phyloP scores from a whole-genome alignment of 2,888 invertebrate species.

The Sicus ferrugineus region DNA sequence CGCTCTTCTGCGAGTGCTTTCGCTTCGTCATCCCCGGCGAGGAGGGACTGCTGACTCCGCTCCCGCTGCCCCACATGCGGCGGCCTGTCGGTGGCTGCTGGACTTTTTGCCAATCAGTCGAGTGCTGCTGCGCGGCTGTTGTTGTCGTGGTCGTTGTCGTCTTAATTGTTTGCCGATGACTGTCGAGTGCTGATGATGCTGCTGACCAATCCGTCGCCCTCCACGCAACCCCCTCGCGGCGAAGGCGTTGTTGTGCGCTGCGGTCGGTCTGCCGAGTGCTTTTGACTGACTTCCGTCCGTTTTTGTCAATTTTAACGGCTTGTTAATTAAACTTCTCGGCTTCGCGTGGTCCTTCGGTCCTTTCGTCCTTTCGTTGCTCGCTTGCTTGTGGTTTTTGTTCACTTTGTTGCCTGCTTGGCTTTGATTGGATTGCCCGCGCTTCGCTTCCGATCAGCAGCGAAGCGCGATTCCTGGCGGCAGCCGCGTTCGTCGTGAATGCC shows the following conservation, averaged over 20 bases:
- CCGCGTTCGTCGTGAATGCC: not conserved
- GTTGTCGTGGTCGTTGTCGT: constrained; percentile 19
- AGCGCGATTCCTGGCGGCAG: not conserved
- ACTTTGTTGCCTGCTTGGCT: constrained; percentile 23
- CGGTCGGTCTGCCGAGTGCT: not conserved
- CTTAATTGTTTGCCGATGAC: constrained; percentile 28
- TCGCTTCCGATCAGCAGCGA: not conserved
- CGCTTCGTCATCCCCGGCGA: constrained; percentile 31
- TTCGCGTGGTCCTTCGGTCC: constrained; percentile 1
- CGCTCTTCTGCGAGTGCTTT: constrained; percentile 5
- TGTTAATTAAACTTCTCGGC: not conserved
- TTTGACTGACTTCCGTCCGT: not conserved
- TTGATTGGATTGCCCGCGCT: constrained; percentile 11
- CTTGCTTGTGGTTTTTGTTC: not conserved
- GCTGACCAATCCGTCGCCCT: constrained; percentile 2
- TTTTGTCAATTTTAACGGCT: not conserved
- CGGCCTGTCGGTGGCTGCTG: constrained; percentile 25
- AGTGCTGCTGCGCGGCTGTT: constrained; percentile 11
- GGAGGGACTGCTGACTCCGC: constrained; percentile 25
- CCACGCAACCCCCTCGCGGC: not conserved
- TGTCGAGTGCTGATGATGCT: constrained; percentile 16
- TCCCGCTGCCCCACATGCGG: constrained; percentile 22
- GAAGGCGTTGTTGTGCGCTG: not conserved
- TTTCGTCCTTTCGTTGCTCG: not conserved
- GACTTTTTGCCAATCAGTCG: constrained; percentile 32